These are phyloP conservation scores for Eupithecia dodoneata DNA, from an alignment of 2,888 invertebrate species.

Conservation along the genomic window DNA sequence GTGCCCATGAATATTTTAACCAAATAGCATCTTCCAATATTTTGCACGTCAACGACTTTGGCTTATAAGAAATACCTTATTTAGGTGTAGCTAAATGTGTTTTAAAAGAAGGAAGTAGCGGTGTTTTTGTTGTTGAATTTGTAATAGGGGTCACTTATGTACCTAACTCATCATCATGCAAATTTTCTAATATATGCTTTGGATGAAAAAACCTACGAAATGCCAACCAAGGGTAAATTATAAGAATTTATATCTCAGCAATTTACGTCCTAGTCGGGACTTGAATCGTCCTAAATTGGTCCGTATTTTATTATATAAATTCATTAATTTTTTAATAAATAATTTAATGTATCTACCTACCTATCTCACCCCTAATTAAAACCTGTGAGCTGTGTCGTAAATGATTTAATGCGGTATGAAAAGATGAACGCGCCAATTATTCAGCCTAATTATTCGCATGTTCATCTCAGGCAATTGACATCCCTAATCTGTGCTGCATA, in stretches of 20 bases:
- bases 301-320: no score
- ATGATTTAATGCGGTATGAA: background rate
- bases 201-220: no score
- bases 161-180: no score
- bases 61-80: background rate
- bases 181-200: no score
- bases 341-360: no score
- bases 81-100: background rate
- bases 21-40: slow-evolving; percentile 35
- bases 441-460: slow-evolving; percentile 37
- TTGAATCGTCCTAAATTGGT: no score
- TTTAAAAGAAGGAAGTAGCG: background rate
- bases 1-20: slow-evolving; percentile 67
- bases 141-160: no score
- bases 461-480: slow-evolving; percentile 50
- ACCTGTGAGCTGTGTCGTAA: background rate
- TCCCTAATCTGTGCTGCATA: slow-evolving; percentile 56
- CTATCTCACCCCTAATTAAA: background rate
- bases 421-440: slow-evolving; percentile 16
- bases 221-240: no score
- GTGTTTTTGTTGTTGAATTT: no score
- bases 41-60: slow-evolving; percentile 23
- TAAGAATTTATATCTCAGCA: no score
- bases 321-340: no score
- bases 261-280: no score